phyloP scores from a whole-genome alignment of 1,140 invertebrate species.

The Spodoptera litura region DNA sequence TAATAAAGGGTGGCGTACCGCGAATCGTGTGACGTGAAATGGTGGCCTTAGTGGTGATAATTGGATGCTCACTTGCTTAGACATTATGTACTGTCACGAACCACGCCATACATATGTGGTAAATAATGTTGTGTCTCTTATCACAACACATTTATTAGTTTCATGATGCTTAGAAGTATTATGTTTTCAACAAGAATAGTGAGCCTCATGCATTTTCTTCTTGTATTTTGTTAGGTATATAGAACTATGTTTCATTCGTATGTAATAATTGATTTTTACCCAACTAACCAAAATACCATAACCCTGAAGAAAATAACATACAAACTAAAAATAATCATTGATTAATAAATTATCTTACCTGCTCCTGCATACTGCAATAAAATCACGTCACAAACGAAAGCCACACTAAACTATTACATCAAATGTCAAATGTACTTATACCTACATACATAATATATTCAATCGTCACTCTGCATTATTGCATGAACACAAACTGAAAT shows the following conservation, averaged over 20 bases:
- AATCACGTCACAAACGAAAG: background rate
- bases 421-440: too few species aligned
- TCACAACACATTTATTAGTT: background rate
- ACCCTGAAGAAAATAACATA: background rate
- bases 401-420: background rate
- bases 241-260: too few species aligned
- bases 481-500: constrained; percentile 16
- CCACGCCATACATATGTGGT: background rate
- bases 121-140: background rate
- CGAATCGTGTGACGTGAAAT: background rate
- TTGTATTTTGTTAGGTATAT: too few species aligned
- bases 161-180: too few species aligned
- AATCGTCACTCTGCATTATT: background rate
- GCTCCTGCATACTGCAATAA: background rate
- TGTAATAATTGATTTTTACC: too few species aligned
- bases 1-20: constrained; percentile 9
- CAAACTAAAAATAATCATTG: background rate
- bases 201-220: too few species aligned
- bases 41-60: background rate
- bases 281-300: background rate
- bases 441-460: too few species aligned
- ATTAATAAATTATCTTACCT: background rate
- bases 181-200: too few species aligned
- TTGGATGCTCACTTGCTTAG: background rate
- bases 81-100: constrained; percentile 12